Evolutionary conservation across 1,140 invertebrate genomes (phyloP), one percentile per base, ranked within the genome.

Genomic region (Drosophila athabasca): DNA sequence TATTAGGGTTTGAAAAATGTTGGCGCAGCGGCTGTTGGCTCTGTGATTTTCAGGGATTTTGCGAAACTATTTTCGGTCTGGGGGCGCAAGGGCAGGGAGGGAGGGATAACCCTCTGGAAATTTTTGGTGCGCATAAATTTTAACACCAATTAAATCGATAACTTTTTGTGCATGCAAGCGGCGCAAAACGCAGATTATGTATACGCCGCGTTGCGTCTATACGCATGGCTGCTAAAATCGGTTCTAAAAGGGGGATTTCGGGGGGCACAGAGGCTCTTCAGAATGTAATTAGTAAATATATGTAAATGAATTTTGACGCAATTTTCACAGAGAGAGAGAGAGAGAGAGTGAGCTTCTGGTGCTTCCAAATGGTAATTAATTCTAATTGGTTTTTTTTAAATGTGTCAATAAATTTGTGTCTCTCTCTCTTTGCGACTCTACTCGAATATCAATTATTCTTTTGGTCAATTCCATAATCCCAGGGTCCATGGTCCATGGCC

Each of bases 91-190:
- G 6, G 35, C 35, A n/a, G 17, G 11, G 31, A 2, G 6, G 26
- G 31, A 0, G 5, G 35, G 11, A 39, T 39, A 39, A 13, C 35
- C 13, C 59, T 39, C 19, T 29, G 35, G 15, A 43, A 29, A 55
- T 64, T 73, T 74, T 62, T 31, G 39, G 51, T 62, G 70, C 46
- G 68, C 70, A 74, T 74, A 73, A 74, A 73, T 74, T 74, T 74
- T 64, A 64, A 73, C 70, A 73, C 70, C 69, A 74, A 74, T 74
- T 68, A 76, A 76, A 76, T 76, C 73, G 73, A 76, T 76, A 76
- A 68, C 57, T 60, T 57, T 76, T 62, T 68, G 62, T 66, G 67
- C 67, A 69, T 45, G 65, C 24, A 69, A 31, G 65, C 67, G 41
- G 43, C 50, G 59, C 51, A 73, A 73, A 73, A 73, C 64, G 19